These are phyloP conservation scores for Habropoda laboriosa DNA, from an alignment of 1,140 invertebrate genomes.

Conservation along the genomic window DNA sequence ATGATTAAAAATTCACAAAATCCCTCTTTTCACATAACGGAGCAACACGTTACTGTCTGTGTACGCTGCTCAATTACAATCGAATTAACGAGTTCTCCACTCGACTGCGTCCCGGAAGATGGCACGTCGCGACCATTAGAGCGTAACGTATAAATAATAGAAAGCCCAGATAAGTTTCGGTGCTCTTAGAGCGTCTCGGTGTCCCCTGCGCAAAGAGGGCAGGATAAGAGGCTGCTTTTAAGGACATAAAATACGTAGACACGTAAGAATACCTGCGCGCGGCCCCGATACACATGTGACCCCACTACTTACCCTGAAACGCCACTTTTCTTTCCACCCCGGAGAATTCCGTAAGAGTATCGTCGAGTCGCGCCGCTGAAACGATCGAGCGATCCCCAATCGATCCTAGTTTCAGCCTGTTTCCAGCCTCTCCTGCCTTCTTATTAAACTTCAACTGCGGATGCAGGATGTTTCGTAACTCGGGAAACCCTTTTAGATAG, in stretches of 20 bases:
- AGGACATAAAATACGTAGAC: conserved; percentile 66
- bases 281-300: conserved; percentile 33
- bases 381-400: conserved; percentile 9
- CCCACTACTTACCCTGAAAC: conserved; percentile 26
- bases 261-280: conserved; percentile 55
- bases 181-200: conserved; percentile 51
- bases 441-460: background rate
- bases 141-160: conserved; percentile 45
- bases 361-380: background rate
- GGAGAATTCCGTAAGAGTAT: conserved; percentile 23
- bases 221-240: conserved; percentile 64
- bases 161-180: conserved; percentile 37
- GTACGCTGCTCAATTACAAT: too few relatives aligned
- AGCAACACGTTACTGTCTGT: too few relatives aligned
- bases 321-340: conserved; percentile 40
- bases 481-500: background rate
- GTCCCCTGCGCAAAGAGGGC: conserved; percentile 50
- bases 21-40: too few relatives aligned
- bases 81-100: conserved; percentile 4
- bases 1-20: too few relatives aligned
- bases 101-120: too few relatives aligned
- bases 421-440: background rate
- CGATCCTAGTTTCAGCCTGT: background rate
- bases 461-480: background rate
- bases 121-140: conserved; percentile 9